phyloP scores from a whole-genome alignment of 2,797 vertebrate genomes.

The Hoplostethus mediterraneus region DNA sequence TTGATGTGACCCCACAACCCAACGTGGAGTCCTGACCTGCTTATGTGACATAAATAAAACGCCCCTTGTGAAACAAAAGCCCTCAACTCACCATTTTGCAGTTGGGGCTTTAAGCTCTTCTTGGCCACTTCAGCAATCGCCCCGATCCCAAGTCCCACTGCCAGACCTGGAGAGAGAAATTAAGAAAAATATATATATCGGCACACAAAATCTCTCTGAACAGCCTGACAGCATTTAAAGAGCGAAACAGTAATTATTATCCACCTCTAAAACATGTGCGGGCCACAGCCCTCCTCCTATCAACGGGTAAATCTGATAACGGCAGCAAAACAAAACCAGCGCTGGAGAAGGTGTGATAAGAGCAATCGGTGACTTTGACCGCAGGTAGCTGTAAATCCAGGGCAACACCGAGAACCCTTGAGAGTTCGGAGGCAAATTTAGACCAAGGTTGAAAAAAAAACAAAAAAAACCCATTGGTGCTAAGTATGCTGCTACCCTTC shows the following conservation, averaged over 20 bases:
- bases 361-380: constrained; percentile 18
- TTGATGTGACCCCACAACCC: too few relatives aligned
- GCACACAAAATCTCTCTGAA: background rate
- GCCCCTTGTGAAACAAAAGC: background rate
- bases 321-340: background rate
- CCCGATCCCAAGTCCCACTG: constrained; percentile 92
- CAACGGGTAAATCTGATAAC: constrained; percentile 27
- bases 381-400: background rate
- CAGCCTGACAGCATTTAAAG: background rate
- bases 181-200: background rate
- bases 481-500: background rate
- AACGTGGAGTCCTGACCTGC: too few relatives aligned
- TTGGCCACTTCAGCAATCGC: constrained; percentile 94
- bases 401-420: background rate
- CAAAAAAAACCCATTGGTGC: background rate
- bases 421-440: constrained; percentile 3
- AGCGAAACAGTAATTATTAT: background rate
- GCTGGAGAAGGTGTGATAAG: constrained; percentile 26
- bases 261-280: background rate
- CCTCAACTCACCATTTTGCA: constrained; percentile 68
- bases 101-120: constrained; percentile 88
- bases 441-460: too few relatives aligned
- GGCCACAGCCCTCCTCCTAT: background rate
- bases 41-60: too few relatives aligned
- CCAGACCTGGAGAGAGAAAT: constrained; percentile 84